Conservation (phyloP, 2,888 invertebrate genomes). For the Epirrhoe alternata region DNA sequence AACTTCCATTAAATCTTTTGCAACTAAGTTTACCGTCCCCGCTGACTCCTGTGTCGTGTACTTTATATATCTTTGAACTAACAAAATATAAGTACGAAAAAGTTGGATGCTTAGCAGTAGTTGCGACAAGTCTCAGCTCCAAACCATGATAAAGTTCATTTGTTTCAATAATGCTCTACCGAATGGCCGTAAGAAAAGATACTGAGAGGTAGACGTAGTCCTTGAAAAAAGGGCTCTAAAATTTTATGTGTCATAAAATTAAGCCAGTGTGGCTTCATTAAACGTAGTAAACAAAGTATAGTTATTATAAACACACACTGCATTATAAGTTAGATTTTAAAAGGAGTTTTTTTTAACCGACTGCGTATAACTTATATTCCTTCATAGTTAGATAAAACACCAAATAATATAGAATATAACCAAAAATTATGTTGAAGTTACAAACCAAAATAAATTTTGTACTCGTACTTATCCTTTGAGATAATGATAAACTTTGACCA, state of each 20-base stretch:
- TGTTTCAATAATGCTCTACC: slow-evolving; percentile 18
- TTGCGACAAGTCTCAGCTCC: slow-evolving; percentile 30
- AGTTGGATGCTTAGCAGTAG: slow-evolving; percentile 31
- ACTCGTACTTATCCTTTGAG: neutral
- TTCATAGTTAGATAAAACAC: too few species aligned
- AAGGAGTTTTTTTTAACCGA: too few species aligned
- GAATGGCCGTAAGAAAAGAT: slow-evolving; percentile 6
- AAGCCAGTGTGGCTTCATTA: neutral
- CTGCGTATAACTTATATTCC: too few species aligned
- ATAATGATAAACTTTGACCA: slow-evolving; percentile 29
- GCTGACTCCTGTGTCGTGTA: slow-evolving; percentile 63
- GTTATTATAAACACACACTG: too few species aligned
- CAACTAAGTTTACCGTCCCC: slow-evolving; percentile 74
- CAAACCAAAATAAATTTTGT: too few species aligned
- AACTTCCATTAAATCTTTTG: slow-evolving; percentile 85
- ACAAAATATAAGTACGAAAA: slow-evolving; percentile 41
- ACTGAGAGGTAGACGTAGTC: neutral
- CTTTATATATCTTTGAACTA: slow-evolving; percentile 41
- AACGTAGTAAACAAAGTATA: neutral
- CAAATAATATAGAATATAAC: too few species aligned
- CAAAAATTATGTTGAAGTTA: too few species aligned
- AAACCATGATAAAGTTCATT: slow-evolving; percentile 26
- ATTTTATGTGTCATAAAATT: neutral
- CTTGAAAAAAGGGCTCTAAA: neutral
- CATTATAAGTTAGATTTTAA: too few species aligned